Conservation (phyloP, 2,113 vertebrate genomes). For the Ornithorhynchus anatinus region DNA sequence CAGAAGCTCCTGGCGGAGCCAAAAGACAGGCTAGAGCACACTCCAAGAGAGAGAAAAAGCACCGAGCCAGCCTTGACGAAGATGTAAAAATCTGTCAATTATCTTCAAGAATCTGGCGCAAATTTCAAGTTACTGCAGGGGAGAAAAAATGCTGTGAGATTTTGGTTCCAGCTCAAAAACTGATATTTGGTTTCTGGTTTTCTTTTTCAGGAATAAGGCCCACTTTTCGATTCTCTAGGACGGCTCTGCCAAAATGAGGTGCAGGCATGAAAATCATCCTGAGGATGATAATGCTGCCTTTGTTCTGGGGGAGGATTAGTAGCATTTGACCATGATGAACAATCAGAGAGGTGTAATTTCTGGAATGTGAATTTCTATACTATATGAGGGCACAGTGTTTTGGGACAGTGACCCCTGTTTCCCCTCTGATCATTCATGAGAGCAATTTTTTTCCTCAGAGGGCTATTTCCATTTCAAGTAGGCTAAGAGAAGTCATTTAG, state of each 20-base stretch:
- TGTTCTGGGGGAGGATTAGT: neutral
- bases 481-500: conserved; percentile 45
- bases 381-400: conserved; percentile 9
- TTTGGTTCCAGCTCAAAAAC: conserved; percentile 10
- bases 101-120: conserved; percentile 3
- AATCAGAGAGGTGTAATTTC: conserved; percentile 41
- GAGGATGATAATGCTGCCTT: neutral
- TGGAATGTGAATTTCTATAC: conserved; percentile 3
- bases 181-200: neutral
- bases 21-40: conserved; percentile 23
- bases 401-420: neutral
- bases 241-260: neutral
- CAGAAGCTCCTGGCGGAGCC: conserved; percentile 33
- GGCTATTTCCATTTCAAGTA: conserved; percentile 49
- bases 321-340: conserved; percentile 22
- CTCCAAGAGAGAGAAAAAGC: conserved; percentile 8
- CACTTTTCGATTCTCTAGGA: neutral
- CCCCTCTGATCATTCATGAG: conserved; percentile 37
- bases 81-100: conserved; percentile 33
- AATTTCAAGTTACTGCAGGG: neutral
- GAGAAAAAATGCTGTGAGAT: conserved; percentile 12
- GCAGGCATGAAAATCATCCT: neutral
- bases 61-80: neutral
- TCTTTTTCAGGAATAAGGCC: neutral
- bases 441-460: conserved; percentile 46